A percentile compares a stretch with the other conserved stretches of the same genome.
phyloP scores from a whole-genome alignment of 1,140 invertebrate species.

The Stegodyphus mimosarum region DNA sequence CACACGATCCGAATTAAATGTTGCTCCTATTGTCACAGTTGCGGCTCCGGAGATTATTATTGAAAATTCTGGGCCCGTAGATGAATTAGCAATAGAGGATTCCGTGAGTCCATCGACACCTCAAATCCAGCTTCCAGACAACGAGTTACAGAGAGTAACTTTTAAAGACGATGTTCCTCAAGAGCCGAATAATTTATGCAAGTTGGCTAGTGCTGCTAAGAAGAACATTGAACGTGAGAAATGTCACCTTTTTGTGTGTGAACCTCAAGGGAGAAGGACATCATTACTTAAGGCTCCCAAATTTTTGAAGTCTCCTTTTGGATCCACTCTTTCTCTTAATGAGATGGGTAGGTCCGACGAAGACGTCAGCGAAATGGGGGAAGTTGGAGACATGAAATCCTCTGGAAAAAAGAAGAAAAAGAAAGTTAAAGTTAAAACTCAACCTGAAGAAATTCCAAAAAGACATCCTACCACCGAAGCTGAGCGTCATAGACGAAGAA shows the following conservation, averaged over 20 bases:
- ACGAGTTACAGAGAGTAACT: constrained; percentile 15
- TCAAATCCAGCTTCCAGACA: background rate
- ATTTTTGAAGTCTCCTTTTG: constrained; percentile 60
- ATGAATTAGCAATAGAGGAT: background rate
- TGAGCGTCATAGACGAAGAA: constrained; percentile 89
- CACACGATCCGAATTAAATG: background rate
- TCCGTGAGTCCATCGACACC: background rate
- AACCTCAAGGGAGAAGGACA: constrained; percentile 3
- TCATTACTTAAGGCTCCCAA: constrained; percentile 60
- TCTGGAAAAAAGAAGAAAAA: constrained; percentile 64
- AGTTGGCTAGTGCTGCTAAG: constrained; percentile 24
- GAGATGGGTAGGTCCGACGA: constrained; percentile 62
- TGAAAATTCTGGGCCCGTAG: constrained; percentile 18
- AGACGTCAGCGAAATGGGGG: constrained; percentile 43
- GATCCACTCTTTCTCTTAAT: constrained; percentile 61
- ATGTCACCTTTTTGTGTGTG: constrained; percentile 1
- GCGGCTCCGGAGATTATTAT: constrained; percentile 46
- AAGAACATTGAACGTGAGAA: background rate
- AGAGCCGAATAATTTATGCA: constrained; percentile 36
- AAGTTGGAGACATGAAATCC: background rate
- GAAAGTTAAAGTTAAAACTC: constrained; percentile 62
- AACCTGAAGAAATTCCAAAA: constrained; percentile 7
- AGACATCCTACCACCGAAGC: constrained; percentile 74
- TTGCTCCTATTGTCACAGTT: constrained; percentile 1
- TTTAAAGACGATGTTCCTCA: constrained; percentile 6